Evolutionary conservation across 1,140 invertebrate species (phyloP), one percentile per base, ranked within the genome.

Genomic region (Arion vulgaris): DNA sequence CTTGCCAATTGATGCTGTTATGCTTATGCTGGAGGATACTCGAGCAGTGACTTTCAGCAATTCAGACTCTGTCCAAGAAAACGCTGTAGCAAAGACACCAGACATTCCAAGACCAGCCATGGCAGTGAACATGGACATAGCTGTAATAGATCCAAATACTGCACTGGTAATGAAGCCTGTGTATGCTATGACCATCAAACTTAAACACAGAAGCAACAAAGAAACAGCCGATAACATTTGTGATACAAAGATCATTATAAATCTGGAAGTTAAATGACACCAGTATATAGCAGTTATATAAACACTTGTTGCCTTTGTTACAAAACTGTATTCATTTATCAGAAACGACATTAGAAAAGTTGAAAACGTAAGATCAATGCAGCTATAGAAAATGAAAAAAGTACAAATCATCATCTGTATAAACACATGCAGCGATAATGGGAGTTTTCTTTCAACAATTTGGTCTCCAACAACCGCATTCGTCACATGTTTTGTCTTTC

Each of bases 291-390:
- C 28, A 36, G 51, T 77, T 13, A 62, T 77, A 17, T 57, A 77
- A 34, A 32, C 75, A 57, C 75, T 32, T 15, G 57, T 62, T 5
- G 75, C 41, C 49, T 77, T 77, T 34, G 49, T 34, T 4, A 77
- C 34, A 36, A 4, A 1, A 7, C 1, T 36, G 36, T 32, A 77
- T 49, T 79, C 77, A 4, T n/a, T 57, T 0, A 87, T 80, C 34
- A 85, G 80, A 82, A 88, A 88, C 0, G 85, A 83, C 36, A 83
- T 76, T 36, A 88, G 51, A 69, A 80, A 88, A n/a, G 83, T 68
- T 13, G 84, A 41, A 77, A 85, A 86, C 17, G 81, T 87, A 66
- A 86, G 84, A 71, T 88, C 87, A 1, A 87, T 82, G 69, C 80
- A 84, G 41, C 83, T 85, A 49, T 89, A 89, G 7, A 79, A 0